Conservation (phyloP, 2,888 invertebrate species). For the Uropetala carovei region DNA sequence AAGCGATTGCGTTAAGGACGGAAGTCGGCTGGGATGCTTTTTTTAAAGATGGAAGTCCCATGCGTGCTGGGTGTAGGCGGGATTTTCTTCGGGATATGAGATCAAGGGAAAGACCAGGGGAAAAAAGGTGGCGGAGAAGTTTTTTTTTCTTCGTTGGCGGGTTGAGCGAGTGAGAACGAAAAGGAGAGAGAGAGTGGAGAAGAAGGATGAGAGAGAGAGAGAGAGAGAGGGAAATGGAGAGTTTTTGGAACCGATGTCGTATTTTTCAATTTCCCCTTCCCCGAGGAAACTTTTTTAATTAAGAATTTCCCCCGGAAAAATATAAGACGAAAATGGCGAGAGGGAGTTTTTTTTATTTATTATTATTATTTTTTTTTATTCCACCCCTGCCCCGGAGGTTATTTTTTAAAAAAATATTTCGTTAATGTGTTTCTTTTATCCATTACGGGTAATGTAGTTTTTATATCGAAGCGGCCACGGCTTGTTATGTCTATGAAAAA, state of each 20-base stretch:
- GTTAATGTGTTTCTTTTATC: no score
- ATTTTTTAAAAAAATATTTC: no score
- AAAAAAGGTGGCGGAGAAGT: neutral
- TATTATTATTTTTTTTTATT: neutral
- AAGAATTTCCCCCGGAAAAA: conserved; percentile 21
- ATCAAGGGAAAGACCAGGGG: neutral
- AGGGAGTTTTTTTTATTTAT: no score
- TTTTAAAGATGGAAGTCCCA: no score
- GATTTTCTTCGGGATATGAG: neutral
- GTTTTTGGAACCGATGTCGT: conserved; percentile 2
- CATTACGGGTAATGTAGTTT: no score
- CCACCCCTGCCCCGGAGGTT: neutral
- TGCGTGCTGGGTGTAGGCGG: neutral
- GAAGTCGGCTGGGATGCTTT: neutral
- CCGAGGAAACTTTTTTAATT: conserved; percentile 57
- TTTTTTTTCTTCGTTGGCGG: no score
- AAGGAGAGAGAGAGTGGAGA: neutral
- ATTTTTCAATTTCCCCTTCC: conserved; percentile 20
- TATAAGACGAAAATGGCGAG: neutral
- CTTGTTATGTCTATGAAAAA: no score
- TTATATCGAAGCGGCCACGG: no score
- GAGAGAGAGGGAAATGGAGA: neutral
- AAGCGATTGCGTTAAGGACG: neutral
- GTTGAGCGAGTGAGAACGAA: no score
- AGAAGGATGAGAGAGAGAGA: neutral